phyloP scores from a whole-genome alignment of 2,113 vertebrate genomes.

The Mesembrinibis cayennensis region DNA sequence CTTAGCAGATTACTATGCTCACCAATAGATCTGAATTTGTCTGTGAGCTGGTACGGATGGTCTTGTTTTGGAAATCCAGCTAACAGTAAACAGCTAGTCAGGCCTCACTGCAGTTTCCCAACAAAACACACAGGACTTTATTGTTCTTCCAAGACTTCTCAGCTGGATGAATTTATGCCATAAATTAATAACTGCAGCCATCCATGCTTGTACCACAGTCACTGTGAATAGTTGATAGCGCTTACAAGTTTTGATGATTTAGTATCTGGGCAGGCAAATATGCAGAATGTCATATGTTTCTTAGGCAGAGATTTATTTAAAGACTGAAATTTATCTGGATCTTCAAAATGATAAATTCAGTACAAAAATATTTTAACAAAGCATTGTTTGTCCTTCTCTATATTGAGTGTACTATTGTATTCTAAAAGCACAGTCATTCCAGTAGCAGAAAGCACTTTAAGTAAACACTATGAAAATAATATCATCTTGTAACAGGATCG shows the following conservation, averaged over 20 bases:
- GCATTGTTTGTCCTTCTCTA: background rate
- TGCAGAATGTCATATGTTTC: background rate
- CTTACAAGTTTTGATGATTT: conserved; percentile 44
- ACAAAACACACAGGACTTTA: background rate
- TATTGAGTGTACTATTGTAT: background rate
- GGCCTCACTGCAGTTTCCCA: background rate
- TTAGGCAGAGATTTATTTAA: conserved; percentile 18
- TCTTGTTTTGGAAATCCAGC: background rate
- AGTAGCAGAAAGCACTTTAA: background rate
- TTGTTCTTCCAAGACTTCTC: background rate
- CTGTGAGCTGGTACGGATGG: accelerated
- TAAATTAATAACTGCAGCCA: conserved; percentile 19
- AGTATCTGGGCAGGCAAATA: background rate
- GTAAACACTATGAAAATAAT: background rate
- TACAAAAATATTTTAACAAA: background rate
- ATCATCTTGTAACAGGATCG: background rate
- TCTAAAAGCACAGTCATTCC: background rate
- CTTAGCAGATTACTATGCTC: background rate
- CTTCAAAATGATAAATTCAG: background rate
- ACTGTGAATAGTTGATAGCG: conserved; percentile 6
- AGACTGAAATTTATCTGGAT: background rate
- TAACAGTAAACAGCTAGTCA: background rate
- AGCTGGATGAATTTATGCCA: background rate
- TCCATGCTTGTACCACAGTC: background rate
- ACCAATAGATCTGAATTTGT: background rate